phyloP scores from a whole-genome alignment of 2,113 vertebrate genomes.

The Cairina moschata region DNA sequence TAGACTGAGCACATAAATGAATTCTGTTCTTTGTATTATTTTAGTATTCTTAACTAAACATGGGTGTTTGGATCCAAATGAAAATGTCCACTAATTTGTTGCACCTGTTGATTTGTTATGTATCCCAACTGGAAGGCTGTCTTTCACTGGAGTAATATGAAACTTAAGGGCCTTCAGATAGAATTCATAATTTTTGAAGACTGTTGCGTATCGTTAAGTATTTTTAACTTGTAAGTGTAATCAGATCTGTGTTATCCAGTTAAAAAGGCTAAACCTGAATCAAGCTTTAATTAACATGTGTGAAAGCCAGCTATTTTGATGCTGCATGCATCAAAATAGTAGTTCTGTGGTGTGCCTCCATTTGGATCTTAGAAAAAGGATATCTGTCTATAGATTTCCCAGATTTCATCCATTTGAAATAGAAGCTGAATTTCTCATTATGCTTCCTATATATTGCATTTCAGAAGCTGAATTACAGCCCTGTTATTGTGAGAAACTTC shows the following conservation, averaged over 20 bases:
- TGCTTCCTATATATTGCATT: neutral
- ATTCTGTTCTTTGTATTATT: neutral
- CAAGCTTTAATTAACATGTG: neutral
- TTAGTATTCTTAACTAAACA: neutral
- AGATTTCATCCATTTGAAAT: neutral
- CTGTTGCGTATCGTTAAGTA: neutral
- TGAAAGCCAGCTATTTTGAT: neutral
- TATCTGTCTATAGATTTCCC: neutral
- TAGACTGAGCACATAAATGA: rapidly evolving
- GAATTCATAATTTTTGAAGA: neutral
- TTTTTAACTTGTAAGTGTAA: slow-evolving; percentile 20
- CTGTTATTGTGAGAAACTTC: neutral
- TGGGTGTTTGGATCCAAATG: neutral
- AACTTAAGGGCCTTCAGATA: neutral
- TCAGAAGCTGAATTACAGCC: neutral
- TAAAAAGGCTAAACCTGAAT: neutral
- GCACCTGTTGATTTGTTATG: neutral
- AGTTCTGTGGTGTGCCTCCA: neutral
- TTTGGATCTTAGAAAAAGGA: neutral
- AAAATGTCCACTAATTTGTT: neutral
- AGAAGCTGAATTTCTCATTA: neutral
- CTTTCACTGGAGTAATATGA: neutral
- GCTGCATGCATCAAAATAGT: rapidly evolving
- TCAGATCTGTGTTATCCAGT: slow-evolving; percentile 3
- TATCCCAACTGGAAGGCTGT: neutral